Base-by-base conservation (phyloP, 2,888 invertebrate genomes). In the Philereme vetulata region DNA sequence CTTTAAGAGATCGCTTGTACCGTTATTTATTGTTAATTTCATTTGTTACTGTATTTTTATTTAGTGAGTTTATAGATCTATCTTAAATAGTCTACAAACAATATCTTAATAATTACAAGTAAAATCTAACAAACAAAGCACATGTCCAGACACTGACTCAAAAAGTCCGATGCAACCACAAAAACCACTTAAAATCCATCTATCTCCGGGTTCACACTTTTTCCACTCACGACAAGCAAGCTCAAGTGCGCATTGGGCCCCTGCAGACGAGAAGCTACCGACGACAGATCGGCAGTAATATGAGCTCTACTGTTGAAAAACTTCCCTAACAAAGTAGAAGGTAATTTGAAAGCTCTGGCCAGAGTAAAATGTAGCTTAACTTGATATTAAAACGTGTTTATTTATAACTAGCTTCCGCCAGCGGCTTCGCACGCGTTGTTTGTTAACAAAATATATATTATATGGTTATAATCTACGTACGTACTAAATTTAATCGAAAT, bases 211-310 rank as follows among this genome's bases (percentile, higher is more conserved):
- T 65, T 68, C 48, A 62, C 64, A 65, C 68, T 70, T 68, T 66
- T 68, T 70, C 53, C 66, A 63, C 58, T 66, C 65, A 65, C 56
- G 62, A 58, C 54, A 52, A 66, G 60, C 38, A 2, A 21, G 43
- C 52, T 69, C 66, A 70, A 72, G 66, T 66, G 67, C 64, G 59
- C 67, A 66, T 70, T 72, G 68, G 68, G 62, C 61, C 67, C 70
- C 67, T 69, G 74, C 69, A 71, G 69, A 70, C 67, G 62, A 48
- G 53, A 60, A 59, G 60, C 66, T 65, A 70, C 64, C 78, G 85
- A 78, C 82, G 88, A 86, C 86, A 86, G 86, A 85, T 57, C 51
- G 47, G 43, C 11, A 4, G 46, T 51, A 62, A 36, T 47, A 33
- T 0, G 38, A 54, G 62, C 57, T 57, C 50, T n/a, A 5, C 6